Evolutionary conservation across 2,797 vertebrate genomes (phyloP).

Genomic region (Sandelia bainsii): DNA sequence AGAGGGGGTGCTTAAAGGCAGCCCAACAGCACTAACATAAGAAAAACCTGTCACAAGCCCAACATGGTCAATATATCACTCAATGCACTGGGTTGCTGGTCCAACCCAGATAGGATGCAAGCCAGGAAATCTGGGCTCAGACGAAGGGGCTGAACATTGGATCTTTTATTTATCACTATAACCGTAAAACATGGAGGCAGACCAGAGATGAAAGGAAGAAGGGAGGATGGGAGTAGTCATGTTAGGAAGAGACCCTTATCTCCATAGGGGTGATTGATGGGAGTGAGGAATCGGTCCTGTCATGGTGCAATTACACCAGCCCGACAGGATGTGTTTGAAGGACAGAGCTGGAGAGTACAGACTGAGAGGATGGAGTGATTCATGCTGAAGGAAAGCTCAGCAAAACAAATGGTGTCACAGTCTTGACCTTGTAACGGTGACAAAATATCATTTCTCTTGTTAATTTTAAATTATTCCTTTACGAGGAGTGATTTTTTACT

Average conservation of each 20-base stretch:
- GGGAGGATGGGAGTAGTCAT: slow-evolving; percentile 41
- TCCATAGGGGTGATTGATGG: slow-evolving; percentile 74
- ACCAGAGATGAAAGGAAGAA: slow-evolving; percentile 30
- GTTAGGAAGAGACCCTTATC: slow-evolving; percentile 65
- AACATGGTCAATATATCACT: slow-evolving; percentile 69
- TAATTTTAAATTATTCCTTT: slow-evolving; percentile 68
- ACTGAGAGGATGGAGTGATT: slow-evolving; percentile 64
- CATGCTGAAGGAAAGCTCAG: slow-evolving; percentile 46
- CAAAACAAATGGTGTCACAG: slow-evolving; percentile 68
- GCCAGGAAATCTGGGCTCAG: slow-evolving; percentile 63
- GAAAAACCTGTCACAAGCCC: slow-evolving; percentile 67
- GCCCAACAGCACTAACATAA: slow-evolving; percentile 33
- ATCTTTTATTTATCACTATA: slow-evolving; percentile 74
- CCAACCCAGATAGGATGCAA: slow-evolving; percentile 56
- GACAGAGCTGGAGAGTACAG: slow-evolving; percentile 58
- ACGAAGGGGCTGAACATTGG: slow-evolving; percentile 42
- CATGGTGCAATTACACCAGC: slow-evolving; percentile 77
- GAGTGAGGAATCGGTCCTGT: slow-evolving; percentile 69
- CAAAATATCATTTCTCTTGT: slow-evolving; percentile 63
- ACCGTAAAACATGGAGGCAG: slow-evolving; percentile 65
- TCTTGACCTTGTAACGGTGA: slow-evolving; percentile 73
- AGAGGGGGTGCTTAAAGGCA: slow-evolving; percentile 32
- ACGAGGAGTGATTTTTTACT: slow-evolving; percentile 21
- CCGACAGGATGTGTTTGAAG: slow-evolving; percentile 77
- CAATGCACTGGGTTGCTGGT: slow-evolving; percentile 53